Evolutionary conservation across 2,888 invertebrate genomes (phyloP), one percentile per base, ranked within the genome.

Genomic region (Mantis religiosa): DNA sequence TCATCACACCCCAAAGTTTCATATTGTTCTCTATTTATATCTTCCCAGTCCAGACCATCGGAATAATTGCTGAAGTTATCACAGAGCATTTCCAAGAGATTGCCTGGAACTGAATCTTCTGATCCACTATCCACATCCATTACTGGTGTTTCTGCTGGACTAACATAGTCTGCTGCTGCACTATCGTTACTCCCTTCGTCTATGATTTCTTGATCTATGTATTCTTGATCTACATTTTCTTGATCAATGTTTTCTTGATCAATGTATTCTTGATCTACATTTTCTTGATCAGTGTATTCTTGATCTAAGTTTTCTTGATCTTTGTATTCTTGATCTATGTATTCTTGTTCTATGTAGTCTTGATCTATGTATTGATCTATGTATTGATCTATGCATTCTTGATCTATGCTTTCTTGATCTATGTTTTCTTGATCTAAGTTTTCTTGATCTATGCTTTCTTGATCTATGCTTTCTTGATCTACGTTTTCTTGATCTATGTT

Each of bases 1-100:
- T 88, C 84, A 88, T 84, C 71, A 88, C 81, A 47, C 20, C 47
- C 27, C 28, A 84, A 83, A 84, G 88, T n/a, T 88, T 88, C 88
- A 14, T 88, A 88, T 54, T 88, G n/a, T 25, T 88, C 88, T 28
- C 88, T 83, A 14, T 28, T 14, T 41, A 88, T 83, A 27, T 84
- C 30, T 14, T n/a, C 54, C 54, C 84, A 84, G 3, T 84, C 88
- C 28, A 14, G 4, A 15, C 84, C 88, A 20, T 30, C 88, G 71
- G 88, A 88, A 54, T 4, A 14, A 88, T 15, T 83, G 20, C 54
- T 83, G 25, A n/a, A n/a, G n/a, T 20, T 28, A 3, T 47, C 83
- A 28, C 41, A 14, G 1, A 20, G 15, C 15, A n/a, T 71, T 30
- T 84, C 41, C 54, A 85, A 27, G 25, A 14, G 8, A 20, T 30